Percentiles rank a stretch among this genome's conserved stretches.
phyloP scores from a whole-genome alignment of 2,113 vertebrate species.

The rabbit (Oryctolagus cuniculus) region mOryCun1.1 NC_091433.1:37822001-37822500 shows the following conservation, averaged over 20 bases:
- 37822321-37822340: background rate
- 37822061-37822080: conserved; percentile 52
- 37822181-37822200: conserved; percentile 63
- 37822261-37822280: conserved; percentile 63
- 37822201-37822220: conserved; percentile 68
- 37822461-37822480: background rate
- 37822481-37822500: conserved; percentile 17
- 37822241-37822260: conserved; percentile 36
- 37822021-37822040: background rate
- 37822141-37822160: conserved; percentile 53
- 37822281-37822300: conserved; percentile 4
- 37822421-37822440: conserved; percentile 10
- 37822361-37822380: background rate
- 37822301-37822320: conserved; percentile 1
- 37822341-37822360: conserved; percentile 17
- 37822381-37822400: conserved; percentile 45
- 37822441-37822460: background rate
- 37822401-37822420: background rate
- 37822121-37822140: conserved; percentile 63
- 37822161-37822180: conserved; percentile 54
- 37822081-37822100: background rate
- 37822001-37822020: too few species aligned
- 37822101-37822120: conserved; percentile 67
- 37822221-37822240: conserved; percentile 71
- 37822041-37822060: conserved; percentile 19